Evolutionary conservation across 2,797 vertebrate species (phyloP).

Genomic region (Chloroceryle inda): DNA sequence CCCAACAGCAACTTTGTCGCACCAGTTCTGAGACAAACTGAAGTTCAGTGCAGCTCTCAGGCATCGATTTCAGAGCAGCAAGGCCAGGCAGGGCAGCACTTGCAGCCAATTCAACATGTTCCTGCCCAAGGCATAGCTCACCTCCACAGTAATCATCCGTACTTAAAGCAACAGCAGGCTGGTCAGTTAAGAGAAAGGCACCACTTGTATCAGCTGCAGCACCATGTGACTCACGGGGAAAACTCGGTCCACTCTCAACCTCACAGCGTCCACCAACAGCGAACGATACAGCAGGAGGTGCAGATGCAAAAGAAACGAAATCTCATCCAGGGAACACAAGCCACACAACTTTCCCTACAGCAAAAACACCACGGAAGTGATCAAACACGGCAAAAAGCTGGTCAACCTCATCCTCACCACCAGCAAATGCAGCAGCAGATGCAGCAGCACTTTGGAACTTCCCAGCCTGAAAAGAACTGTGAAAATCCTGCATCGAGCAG

Average conservation of each 20-base stretch:
- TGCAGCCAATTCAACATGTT: conserved; percentile 88
- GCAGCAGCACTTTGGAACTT: conserved; percentile 90
- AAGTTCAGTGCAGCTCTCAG: conserved; percentile 89
- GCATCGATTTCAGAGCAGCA: conserved; percentile 86
- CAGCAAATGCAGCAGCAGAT: conserved; percentile 94
- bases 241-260: conserved; percentile 84
- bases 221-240: conserved; percentile 90
- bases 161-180: conserved; percentile 88
- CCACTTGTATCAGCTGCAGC: conserved; percentile 94
- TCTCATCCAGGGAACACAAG: conserved; percentile 88
- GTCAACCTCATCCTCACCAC: conserved; percentile 91
- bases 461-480: conserved; percentile 93
- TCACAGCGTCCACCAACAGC: conserved; percentile 90
- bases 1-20: conserved; percentile 87
- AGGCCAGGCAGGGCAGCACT: conserved; percentile 86
- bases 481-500: conserved; percentile 88
- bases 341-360: conserved; percentile 88
- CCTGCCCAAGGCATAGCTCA: conserved; percentile 86
- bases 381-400: conserved; percentile 83
- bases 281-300: conserved; percentile 91
- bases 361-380: conserved; percentile 90
- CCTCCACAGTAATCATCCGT: conserved; percentile 87
- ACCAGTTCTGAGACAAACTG: conserved; percentile 84
- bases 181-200: conserved; percentile 90
- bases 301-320: conserved; percentile 93